Evolutionary conservation across 2,888 invertebrate genomes (phyloP), one percentile per base, ranked within the genome.

Genomic region (Meghimatium bilineatum): DNA sequence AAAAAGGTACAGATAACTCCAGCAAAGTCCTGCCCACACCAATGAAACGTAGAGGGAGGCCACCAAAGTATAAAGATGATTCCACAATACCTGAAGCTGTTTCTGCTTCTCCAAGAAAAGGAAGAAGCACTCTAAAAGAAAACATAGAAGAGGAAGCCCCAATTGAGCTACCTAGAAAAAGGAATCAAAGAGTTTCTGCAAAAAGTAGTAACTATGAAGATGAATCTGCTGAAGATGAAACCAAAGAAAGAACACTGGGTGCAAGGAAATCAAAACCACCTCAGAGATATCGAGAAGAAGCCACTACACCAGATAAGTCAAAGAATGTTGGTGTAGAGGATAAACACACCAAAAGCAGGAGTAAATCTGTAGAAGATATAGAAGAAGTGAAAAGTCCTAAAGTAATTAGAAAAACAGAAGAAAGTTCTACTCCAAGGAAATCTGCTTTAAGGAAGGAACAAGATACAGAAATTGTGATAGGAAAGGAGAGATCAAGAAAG

Each of bases 401-500:
- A 29, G 29, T 29, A 10, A 49, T 26, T 1, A 77, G 56, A 79
- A 69, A 82, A n/a, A 72, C 75, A 36, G 76, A 76, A 29, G 26
- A 32, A 17, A n/a, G 38, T 3, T 34, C 52, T 32, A 36, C 79
- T 26, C 74, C 63, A 2, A 84, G 80, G 34, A 80, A 85, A 76
- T 85, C 86, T 26, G 60, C 86, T 26, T 85, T 85, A 3, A 82
- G 82, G 66, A 89, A 86, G 72, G 87, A 89, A 17, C 77, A 81
- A 23, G 86, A 82, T 72, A 44, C 80, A 71, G 84, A 84, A 20
- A 71, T 52, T 36, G 26, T 81, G 36, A 86, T 80, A 66, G 86
- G 78, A 74, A 84, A 88, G 85, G 87, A 89, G 72, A 82, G 87
- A 72, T 72, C 84, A 32, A 87, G 87, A 75, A 88, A 87, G 78